Conservation (phyloP, 2,113 vertebrate genomes). For the Macquaria ambigua region DNA sequence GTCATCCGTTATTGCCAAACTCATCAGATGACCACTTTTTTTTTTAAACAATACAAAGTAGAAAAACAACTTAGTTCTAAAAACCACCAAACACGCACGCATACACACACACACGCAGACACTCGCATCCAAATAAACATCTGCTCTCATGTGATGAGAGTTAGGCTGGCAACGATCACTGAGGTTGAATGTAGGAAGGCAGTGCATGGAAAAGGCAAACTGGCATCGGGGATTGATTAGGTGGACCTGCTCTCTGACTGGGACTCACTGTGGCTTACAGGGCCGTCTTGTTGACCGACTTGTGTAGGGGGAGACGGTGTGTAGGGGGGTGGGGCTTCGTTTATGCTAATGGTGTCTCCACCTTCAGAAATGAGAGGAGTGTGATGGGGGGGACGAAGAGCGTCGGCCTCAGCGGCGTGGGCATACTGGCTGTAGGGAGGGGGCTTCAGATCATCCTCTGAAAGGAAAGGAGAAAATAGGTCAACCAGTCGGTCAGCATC, state of each 20-base stretch:
- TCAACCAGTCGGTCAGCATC: background rate
- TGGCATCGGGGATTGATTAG: constrained; percentile 64
- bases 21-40: constrained; percentile 54
- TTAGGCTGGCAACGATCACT: constrained; percentile 73
- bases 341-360: constrained; percentile 75
- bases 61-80: constrained; percentile 48
- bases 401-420: constrained; percentile 49
- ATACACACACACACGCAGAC: constrained; percentile 1
- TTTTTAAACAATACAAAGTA: constrained; percentile 53
- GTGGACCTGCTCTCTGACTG: constrained; percentile 61
- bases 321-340: constrained; percentile 87
- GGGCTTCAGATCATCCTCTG: constrained; percentile 88
- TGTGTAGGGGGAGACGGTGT: constrained; percentile 67
- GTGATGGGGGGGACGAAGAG: constrained; percentile 58
- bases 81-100: constrained; percentile 34
- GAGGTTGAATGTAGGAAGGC: constrained; percentile 77
- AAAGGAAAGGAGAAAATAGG: constrained; percentile 20
- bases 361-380: constrained; percentile 76
- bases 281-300: constrained; percentile 34
- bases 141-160: constrained; percentile 66
- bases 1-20: constrained; percentile 60
- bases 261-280: constrained; percentile 52
- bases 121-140: constrained; percentile 47
- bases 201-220: constrained; percentile 78
- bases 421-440: constrained; percentile 88